Evolutionary conservation across 2,797 vertebrate species (phyloP).

Genomic region (Euthynnus affinis): DNA sequence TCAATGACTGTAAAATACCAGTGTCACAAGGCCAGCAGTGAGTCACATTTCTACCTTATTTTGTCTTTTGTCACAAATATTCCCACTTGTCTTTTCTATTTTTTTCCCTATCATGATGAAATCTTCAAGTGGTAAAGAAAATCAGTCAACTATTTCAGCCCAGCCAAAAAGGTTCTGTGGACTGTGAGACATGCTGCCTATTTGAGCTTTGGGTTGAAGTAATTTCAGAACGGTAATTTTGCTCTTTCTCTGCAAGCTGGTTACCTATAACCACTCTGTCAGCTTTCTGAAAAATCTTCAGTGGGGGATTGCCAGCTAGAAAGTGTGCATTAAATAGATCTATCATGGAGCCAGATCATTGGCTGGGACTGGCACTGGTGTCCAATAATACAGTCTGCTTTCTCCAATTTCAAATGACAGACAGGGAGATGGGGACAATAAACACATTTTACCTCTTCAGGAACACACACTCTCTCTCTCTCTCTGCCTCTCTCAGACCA

Average conservation of each 20-base stretch:
- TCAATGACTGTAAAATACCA: slow-evolving; percentile 35
- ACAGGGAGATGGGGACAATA: slow-evolving; percentile 70
- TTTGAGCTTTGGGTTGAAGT: slow-evolving; percentile 70
- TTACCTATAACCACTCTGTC: slow-evolving; percentile 77
- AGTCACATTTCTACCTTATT: slow-evolving; percentile 46
- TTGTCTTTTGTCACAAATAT: slow-evolving; percentile 59
- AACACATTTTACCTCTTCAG: slow-evolving; percentile 58
- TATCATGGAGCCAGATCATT: slow-evolving; percentile 73
- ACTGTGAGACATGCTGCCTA: slow-evolving; percentile 50
- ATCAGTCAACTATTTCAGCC: slow-evolving; percentile 59
- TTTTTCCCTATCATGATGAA: slow-evolving; percentile 53
- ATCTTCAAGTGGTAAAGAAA: slow-evolving; percentile 65
- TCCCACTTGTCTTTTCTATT: slow-evolving; percentile 31
- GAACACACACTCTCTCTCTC: neutral
- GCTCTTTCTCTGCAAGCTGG: slow-evolving; percentile 65
- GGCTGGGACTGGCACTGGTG: slow-evolving; percentile 67
- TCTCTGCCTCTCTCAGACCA: slow-evolving; percentile 20
- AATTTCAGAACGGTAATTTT: slow-evolving; percentile 76
- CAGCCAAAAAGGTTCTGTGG: slow-evolving; percentile 49
- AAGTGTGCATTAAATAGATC: slow-evolving; percentile 79
- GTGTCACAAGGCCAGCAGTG: slow-evolving; percentile 26
- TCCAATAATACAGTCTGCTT: slow-evolving; percentile 76
- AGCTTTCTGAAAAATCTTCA: slow-evolving; percentile 73
- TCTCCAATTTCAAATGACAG: slow-evolving; percentile 78
- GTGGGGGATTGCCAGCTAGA: slow-evolving; percentile 74